Conservation (phyloP, 2,888 invertebrate species). For the Caenorhabditis imperialis region DNA sequence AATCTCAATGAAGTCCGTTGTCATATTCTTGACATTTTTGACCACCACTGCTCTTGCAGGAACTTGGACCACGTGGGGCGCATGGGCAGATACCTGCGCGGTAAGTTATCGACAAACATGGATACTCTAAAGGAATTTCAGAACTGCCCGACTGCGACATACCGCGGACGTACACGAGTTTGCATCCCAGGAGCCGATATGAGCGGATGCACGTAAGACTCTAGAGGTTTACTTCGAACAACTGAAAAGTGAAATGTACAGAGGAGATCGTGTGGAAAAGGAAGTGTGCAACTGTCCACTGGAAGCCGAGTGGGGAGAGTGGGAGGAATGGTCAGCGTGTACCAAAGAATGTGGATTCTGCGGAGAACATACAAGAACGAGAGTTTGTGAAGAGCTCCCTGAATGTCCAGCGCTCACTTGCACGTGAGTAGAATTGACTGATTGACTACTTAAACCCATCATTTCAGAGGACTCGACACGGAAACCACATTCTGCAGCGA, state of each 20-base stretch:
- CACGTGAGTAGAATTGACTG: slow-evolving; percentile 10
- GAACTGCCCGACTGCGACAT: slow-evolving; percentile 41
- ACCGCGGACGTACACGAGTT: slow-evolving; percentile 52
- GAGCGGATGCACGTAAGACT: slow-evolving; percentile 42
- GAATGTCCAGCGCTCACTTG: slow-evolving; percentile 33
- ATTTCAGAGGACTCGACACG: slow-evolving; percentile 29
- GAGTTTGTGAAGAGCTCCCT: slow-evolving; percentile 23
- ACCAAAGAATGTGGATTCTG: slow-evolving; percentile 47
- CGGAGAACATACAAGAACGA: slow-evolving; percentile 38
- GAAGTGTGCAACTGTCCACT: slow-evolving; percentile 36
- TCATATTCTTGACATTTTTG: slow-evolving; percentile 26
- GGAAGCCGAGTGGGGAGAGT: slow-evolving; percentile 32
- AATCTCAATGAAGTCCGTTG: slow-evolving; percentile 27
- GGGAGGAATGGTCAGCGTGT: slow-evolving; percentile 30
- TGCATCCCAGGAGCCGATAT: slow-evolving; percentile 41
- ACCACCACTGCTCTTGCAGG: slow-evolving; percentile 33
- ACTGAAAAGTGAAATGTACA: too few species aligned
- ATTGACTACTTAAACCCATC: not conserved
- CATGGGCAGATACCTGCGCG: slow-evolving; percentile 43
- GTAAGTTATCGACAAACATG: too few species aligned
- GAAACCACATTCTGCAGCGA: slow-evolving; percentile 36
- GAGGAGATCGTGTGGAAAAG: slow-evolving; percentile 31
- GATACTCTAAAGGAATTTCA: too few species aligned
- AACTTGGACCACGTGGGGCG: slow-evolving; percentile 41
- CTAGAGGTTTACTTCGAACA: too few species aligned